Percentiles rank a stretch among this genome's conserved stretches.
Conservation (phyloP, 30 jellyfish, hydroid and myxozoan species). For the Hydra vulgaris region DNA sequence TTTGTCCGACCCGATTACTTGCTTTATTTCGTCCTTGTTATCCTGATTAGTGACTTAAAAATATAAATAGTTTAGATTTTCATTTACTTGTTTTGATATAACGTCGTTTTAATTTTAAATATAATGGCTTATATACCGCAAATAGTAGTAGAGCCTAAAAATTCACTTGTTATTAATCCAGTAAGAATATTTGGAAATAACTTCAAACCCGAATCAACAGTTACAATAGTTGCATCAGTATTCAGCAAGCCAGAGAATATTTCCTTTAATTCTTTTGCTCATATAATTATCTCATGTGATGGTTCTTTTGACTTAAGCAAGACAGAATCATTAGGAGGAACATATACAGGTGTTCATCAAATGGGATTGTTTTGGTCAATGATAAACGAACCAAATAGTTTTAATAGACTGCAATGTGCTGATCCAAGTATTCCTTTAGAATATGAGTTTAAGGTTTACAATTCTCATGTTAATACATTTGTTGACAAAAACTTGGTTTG, state of each 20-base stretch:
- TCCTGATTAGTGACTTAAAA: too few relatives aligned
- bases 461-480: not conserved
- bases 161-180: not conserved
- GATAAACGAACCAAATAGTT: not conserved
- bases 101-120: too few relatives aligned
- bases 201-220: not conserved
- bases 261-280: not conserved
- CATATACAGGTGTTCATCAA: not conserved
- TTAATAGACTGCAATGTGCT: not conserved
- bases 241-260: not conserved
- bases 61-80: too few relatives aligned
- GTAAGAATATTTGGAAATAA: not conserved
- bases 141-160: not conserved
- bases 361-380: conserved; percentile 1
- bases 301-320: not conserved
- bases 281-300: not conserved
- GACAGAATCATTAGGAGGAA: conserved; percentile 2
- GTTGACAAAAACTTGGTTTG: not conserved
- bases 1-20: too few relatives aligned
- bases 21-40: too few relatives aligned
- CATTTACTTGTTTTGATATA: too few relatives aligned
- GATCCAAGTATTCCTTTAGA: not conserved
- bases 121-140: too few relatives aligned
- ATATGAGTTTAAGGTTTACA: not conserved
- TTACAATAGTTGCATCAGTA: not conserved